Evolutionary conservation across 2,113 vertebrate genomes (phyloP), one percentile per base, ranked within the genome.

Genomic region (Perccottus glenii): DNA sequence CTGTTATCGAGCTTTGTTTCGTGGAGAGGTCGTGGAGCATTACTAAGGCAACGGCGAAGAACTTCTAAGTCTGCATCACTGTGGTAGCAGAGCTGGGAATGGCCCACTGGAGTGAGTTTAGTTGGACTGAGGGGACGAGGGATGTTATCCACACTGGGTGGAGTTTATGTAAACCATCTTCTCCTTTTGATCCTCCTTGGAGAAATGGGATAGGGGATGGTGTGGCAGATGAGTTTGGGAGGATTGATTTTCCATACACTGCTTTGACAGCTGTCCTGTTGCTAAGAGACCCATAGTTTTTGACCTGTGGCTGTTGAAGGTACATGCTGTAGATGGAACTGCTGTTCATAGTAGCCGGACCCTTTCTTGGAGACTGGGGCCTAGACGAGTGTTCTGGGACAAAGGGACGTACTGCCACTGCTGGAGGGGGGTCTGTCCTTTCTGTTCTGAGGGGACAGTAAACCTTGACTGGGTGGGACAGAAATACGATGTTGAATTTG

Each of bases 281-380:
- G 61, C 93, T 93, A 46, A 95, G 93, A 53, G 95, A 94, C 33
- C 96, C 94, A 27, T 96, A 96, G 74, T 92, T 96, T 90, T 98
- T 98, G 69, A 94, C 90, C 47, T 95, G 92, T 10, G 95, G 94
- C 80, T 98, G 96, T 64, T 99, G 98, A 78, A 99, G 95, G 85
- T 99, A 99, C 95, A 99, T 91, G 56, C 96, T 96, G 79, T 99
- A 99, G 64, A 99, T 99, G 77, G 98, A 99, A 81, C 97, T 99
- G 78, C 96, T 98, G 90, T 98, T 99, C 89, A 99, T 96, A 0
- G 98, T 97, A 78, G 97, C 96, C 1, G 98, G 98, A 11, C 97
- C 98, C 85, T 97, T 98, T 56, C 98, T 91, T 49, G 98, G 98
- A 47, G 98, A 99, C 90, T 99, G 98, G 27, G 98, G 98, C 76